phyloP scores from a whole-genome alignment of 2,113 vertebrate species.

The Periophthalmodon schlosseri region DNA sequence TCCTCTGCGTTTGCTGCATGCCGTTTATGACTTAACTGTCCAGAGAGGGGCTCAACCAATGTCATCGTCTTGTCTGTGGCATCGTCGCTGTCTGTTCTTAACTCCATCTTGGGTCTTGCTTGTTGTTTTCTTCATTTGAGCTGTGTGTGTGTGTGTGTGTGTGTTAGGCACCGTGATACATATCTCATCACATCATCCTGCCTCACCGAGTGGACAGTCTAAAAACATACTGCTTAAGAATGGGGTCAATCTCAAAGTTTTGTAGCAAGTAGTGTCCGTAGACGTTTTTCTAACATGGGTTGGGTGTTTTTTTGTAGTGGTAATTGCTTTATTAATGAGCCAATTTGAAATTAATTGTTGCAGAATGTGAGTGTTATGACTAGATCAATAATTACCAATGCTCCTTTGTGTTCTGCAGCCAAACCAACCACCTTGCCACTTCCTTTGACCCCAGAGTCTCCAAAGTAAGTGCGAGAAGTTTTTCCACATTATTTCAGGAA shows the following conservation, averaged over 20 bases:
- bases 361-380: slow-evolving; percentile 76
- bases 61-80: slow-evolving; percentile 77
- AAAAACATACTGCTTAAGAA: slow-evolving; percentile 54
- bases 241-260: slow-evolving; percentile 72
- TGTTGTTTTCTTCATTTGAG: slow-evolving; percentile 50
- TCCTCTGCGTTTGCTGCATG: slow-evolving; percentile 81
- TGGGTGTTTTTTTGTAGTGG: slow-evolving; percentile 67
- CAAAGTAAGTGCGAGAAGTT: slow-evolving; percentile 99
- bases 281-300: slow-evolving; percentile 55
- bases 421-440: slow-evolving; percentile 99
- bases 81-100: slow-evolving; percentile 60
- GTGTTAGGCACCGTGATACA: slow-evolving; percentile 57
- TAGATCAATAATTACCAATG: slow-evolving; percentile 84
- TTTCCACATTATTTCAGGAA: slow-evolving; percentile 82
- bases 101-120: slow-evolving; percentile 55
- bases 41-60: slow-evolving; percentile 68
- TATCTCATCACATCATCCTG: slow-evolving; percentile 78
- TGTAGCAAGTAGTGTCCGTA: slow-evolving; percentile 39
- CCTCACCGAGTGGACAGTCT: slow-evolving; percentile 76
- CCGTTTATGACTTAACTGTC: slow-evolving; percentile 68
- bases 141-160: slow-evolving; percentile 54
- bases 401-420: slow-evolving; percentile 91
- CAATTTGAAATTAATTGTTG: slow-evolving; percentile 72
- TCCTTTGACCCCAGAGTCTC: slow-evolving; percentile 99
- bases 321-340: slow-evolving; percentile 64